Conservation (phyloP, 2,888 invertebrate genomes). For the Cheilosia grossa region DNA sequence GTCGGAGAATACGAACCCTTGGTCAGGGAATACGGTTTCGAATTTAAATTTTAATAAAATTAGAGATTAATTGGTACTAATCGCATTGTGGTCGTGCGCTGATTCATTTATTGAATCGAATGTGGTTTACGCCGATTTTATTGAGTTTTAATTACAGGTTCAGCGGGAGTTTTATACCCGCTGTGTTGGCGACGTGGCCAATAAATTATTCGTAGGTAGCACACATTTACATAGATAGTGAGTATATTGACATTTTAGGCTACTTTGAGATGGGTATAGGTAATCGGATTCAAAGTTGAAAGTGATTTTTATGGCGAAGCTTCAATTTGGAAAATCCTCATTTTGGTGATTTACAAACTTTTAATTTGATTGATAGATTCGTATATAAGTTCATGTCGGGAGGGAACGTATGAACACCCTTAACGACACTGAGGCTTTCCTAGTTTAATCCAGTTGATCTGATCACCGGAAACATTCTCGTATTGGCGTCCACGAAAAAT, state of each 20-base stretch:
- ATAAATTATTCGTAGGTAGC: neutral
- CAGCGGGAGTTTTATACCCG: neutral
- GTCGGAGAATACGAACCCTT: neutral
- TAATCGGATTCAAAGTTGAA: neutral
- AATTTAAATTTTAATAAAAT: conserved; percentile 72
- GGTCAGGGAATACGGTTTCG: conserved; percentile 18
- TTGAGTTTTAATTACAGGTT: conserved; percentile 66
- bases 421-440: too few relatives aligned
- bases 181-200: neutral
- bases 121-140: conserved; percentile 67
- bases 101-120: conserved; percentile 71
- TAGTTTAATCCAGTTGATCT: too few relatives aligned
- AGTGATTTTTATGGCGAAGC: too few relatives aligned
- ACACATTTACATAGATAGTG: neutral
- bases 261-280: neutral
- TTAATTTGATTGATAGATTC: too few relatives aligned
- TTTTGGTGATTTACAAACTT: neutral
- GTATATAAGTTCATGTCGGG: too few relatives aligned
- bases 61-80: conserved; percentile 73
- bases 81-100: conserved; percentile 52
- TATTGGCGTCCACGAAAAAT: too few relatives aligned
- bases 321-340: too few relatives aligned
- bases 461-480: too few relatives aligned
- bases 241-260: too few relatives aligned
- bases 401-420: too few relatives aligned